Conservation (phyloP, 2,113 vertebrate genomes). For the Alethe diademata region DNA sequence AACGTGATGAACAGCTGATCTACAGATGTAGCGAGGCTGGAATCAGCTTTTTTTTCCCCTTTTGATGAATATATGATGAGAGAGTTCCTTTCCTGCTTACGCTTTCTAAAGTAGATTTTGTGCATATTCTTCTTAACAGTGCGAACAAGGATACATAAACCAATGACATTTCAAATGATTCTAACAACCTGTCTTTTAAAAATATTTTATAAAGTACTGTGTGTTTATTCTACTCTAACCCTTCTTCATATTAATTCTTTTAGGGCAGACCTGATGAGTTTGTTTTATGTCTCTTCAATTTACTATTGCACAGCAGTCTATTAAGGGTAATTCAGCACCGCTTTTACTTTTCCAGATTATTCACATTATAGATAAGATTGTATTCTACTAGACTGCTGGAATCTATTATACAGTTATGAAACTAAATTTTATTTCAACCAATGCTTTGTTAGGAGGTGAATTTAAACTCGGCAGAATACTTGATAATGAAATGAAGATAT, state of each 20-base stretch:
- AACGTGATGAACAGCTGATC: background rate
- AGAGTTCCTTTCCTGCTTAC: background rate
- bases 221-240: background rate
- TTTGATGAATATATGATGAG: background rate
- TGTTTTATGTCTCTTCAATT: background rate
- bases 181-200: background rate
- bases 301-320: background rate
- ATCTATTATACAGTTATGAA: background rate
- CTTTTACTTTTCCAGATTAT: background rate
- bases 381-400: background rate
- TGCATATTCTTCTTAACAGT: background rate
- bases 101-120: background rate
- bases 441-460: background rate
- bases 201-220: background rate
- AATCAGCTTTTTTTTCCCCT: background rate
- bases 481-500: background rate
- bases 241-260: background rate
- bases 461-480: background rate
- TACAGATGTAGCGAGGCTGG: background rate
- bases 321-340: background rate
- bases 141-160: background rate
- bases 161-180: background rate
- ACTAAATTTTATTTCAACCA: background rate
- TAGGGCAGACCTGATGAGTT: background rate
- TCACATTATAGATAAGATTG: background rate